These are phyloP conservation scores for Todiramphus saurophagus DNA, from an alignment of 2,113 vertebrate species.

Conservation along the genomic window DNA sequence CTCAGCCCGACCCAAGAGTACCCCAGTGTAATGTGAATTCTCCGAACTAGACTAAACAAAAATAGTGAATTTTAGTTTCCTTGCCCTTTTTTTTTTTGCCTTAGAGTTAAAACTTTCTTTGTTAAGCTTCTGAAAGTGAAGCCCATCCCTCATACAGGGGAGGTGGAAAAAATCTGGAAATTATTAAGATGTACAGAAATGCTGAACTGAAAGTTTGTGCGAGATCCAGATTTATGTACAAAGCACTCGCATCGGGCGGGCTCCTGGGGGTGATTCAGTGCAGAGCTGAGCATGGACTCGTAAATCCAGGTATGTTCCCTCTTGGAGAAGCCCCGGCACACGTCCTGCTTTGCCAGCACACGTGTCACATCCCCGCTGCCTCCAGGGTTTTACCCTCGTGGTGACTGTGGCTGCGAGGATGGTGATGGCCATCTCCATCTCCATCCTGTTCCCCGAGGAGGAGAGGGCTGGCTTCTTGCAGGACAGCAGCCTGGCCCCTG, in stretches of 20 bases:
- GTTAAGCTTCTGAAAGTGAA: not conserved
- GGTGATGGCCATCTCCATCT: not conserved
- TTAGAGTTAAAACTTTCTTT: slow-evolving; percentile 30
- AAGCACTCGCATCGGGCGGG: not conserved
- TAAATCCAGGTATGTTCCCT: not conserved
- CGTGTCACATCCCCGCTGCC: not conserved
- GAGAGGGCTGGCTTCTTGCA: not conserved
- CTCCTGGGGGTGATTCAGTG: accelerated
- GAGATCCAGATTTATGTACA: not conserved
- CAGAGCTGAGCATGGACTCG: not conserved
- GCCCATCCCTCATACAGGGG: not conserved
- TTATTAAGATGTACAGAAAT: not conserved
- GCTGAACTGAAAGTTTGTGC: not conserved
- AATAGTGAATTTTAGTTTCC: slow-evolving; percentile 25
- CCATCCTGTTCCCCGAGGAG: accelerated
- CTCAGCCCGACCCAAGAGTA: not conserved
- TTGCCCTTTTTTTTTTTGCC: not conserved
- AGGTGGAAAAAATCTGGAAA: slow-evolving; percentile 16
- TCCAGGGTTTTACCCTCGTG: not conserved
- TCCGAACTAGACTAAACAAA: slow-evolving; percentile 56
- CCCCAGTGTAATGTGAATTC: not conserved
- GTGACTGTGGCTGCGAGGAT: not conserved
- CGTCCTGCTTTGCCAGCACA: accelerated
- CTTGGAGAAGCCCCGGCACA: not conserved
- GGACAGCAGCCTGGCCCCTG: not conserved